Conservation (phyloP, 2,797 vertebrate genomes). For the Mus spretus region DNA sequence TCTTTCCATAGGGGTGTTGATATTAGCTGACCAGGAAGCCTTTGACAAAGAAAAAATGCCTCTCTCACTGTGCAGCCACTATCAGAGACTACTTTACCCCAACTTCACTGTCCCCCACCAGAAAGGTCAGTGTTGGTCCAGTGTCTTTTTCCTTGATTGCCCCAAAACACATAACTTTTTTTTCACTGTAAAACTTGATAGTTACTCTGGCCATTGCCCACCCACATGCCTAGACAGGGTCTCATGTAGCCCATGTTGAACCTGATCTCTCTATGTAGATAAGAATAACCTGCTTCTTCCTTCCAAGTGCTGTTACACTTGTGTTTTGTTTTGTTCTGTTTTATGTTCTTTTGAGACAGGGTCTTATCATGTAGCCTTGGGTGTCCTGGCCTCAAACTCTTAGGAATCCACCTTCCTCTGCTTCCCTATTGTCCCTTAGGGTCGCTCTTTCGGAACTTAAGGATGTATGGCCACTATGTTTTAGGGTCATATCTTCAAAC, state of each 20-base stretch:
- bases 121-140: neutral
- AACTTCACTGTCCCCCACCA: neutral
- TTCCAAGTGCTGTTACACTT: neutral
- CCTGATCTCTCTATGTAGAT: neutral
- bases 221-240: neutral
- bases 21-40: neutral
- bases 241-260: neutral
- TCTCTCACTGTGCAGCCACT: neutral
- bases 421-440: neutral
- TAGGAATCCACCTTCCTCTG: neutral
- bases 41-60: constrained; percentile 46
- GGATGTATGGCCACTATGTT: neutral
- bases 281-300: neutral
- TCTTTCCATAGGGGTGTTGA: constrained; percentile 13
- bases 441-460: neutral
- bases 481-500: neutral
- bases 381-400: neutral
- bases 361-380: neutral
- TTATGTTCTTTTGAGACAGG: neutral
- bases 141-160: constrained; percentile 26
- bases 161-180: neutral
- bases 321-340: neutral
- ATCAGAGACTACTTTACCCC: neutral
- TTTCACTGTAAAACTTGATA: neutral
- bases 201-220: neutral